Conservation (phyloP, 2,888 invertebrate species). For the Zele albiditarsus region DNA sequence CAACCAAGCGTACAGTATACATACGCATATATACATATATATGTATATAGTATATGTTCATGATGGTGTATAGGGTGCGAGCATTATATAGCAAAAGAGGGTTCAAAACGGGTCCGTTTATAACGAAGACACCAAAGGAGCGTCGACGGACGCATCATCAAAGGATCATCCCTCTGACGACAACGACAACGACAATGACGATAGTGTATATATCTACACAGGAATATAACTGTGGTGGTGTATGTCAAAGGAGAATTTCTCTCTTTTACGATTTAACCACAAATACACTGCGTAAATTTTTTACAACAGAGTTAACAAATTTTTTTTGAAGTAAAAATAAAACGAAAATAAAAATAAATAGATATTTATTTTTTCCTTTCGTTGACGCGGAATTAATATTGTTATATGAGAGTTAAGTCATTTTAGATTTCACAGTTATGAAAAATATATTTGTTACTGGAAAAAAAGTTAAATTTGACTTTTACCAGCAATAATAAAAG, state of each 20-base stretch:
- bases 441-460: too few relatives aligned
- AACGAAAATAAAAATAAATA: neutral
- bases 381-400: too few relatives aligned
- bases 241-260: conserved; percentile 59
- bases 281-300: conserved; percentile 27
- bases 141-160: conserved; percentile 56
- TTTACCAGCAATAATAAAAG: too few relatives aligned
- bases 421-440: too few relatives aligned
- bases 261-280: conserved; percentile 28
- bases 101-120: conserved; percentile 20
- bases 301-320: conserved; percentile 32
- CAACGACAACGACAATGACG: neutral
- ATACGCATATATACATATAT: neutral
- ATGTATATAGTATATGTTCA: neutral
- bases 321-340: conserved; percentile 1
- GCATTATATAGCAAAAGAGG: conserved; percentile 5
- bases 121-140: conserved; percentile 50
- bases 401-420: too few relatives aligned
- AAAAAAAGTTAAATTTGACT: too few relatives aligned
- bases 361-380: neutral
- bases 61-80: neutral
- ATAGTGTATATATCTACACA: neutral
- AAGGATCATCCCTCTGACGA: conserved; percentile 59
- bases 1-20: neutral
- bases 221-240: conserved; percentile 7